Evolutionary conservation across 1,140 invertebrate species (phyloP).

Genomic region (Solenopsis invicta): DNA sequence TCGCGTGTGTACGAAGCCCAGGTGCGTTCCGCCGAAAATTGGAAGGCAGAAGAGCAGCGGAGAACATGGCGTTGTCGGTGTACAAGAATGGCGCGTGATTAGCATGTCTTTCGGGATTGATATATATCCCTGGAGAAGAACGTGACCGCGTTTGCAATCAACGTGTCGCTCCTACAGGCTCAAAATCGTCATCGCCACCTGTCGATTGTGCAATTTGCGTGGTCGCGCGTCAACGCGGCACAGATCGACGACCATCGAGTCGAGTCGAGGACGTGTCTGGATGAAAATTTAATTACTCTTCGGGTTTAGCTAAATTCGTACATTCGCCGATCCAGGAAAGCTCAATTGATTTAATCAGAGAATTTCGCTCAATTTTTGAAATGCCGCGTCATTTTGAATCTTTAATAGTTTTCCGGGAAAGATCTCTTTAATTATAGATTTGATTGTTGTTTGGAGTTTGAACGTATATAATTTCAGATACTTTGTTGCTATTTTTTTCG

Average conservation of each 20-base stretch:
- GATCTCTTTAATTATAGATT: background rate
- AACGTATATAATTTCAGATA: background rate
- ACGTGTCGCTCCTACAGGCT: constrained; percentile 57
- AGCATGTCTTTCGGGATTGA: constrained; percentile 76
- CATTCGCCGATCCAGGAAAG: background rate
- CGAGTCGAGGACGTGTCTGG: constrained; percentile 49
- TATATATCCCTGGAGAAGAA: constrained; percentile 69
- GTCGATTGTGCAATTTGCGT: constrained; percentile 74
- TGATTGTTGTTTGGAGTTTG: background rate
- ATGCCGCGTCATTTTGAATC: background rate
- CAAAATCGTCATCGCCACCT: constrained; percentile 74
- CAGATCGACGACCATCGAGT: constrained; percentile 58
- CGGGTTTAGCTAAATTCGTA: constrained; percentile 45
- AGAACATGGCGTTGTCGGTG: constrained; percentile 64
- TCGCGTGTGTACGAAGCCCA: constrained; percentile 45
- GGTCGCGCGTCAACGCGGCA: constrained; percentile 66
- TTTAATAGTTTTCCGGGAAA: background rate
- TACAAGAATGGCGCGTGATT: constrained; percentile 73
- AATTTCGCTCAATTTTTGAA: background rate
- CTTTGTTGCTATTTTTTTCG: background rate
- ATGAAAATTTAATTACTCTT: constrained; percentile 73
- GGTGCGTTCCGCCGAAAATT: constrained; percentile 72
- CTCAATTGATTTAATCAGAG: constrained; percentile 1
- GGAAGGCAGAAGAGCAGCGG: constrained; percentile 64
- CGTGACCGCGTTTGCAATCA: constrained; percentile 74